phyloP scores from a whole-genome alignment of 2,797 vertebrate species.

The Aplochiton taeniatus region DNA sequence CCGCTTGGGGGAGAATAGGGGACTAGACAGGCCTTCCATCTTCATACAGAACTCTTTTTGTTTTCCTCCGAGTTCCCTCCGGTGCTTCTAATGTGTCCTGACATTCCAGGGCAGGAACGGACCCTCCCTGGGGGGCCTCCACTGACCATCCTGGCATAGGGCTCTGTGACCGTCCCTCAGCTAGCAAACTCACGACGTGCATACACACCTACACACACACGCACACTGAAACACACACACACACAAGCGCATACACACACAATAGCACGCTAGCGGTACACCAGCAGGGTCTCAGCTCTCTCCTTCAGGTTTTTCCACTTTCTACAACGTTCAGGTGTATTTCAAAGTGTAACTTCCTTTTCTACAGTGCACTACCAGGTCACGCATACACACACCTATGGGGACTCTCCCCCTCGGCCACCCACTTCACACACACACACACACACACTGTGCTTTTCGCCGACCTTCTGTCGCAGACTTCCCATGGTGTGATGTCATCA shows the following conservation, averaged over 20 bases:
- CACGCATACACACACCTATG: constrained; percentile 32
- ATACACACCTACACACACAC: constrained; percentile 47
- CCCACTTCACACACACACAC: constrained; percentile 9
- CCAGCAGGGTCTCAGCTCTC: constrained; percentile 62
- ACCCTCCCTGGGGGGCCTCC: too few relatives aligned
- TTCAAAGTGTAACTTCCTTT: constrained; percentile 65
- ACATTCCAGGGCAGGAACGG: too few relatives aligned
- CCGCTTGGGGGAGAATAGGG: too few relatives aligned
- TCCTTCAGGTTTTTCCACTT: constrained; percentile 64
- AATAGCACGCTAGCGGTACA: constrained; percentile 49
- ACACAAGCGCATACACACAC: constrained; percentile 28
- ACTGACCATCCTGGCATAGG: constrained; percentile 43
- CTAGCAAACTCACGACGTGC: constrained; percentile 52
- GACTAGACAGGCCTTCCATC: too few relatives aligned
- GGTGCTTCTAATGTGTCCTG: constrained; percentile 62
- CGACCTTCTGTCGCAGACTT: constrained; percentile 58
- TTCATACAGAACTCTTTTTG: too few relatives aligned
- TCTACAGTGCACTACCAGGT: constrained; percentile 69
- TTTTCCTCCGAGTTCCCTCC: constrained; percentile 43
- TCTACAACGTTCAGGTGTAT: constrained; percentile 76
- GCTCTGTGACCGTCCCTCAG: constrained; percentile 35
- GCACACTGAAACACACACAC: constrained; percentile 24
- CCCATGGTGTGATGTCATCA: constrained; percentile 56
- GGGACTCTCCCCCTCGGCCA: constrained; percentile 43
- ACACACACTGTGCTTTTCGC: constrained; percentile 41